phyloP scores from a whole-genome alignment of 1,140 invertebrate species.

The Eumaeus atala region DNA sequence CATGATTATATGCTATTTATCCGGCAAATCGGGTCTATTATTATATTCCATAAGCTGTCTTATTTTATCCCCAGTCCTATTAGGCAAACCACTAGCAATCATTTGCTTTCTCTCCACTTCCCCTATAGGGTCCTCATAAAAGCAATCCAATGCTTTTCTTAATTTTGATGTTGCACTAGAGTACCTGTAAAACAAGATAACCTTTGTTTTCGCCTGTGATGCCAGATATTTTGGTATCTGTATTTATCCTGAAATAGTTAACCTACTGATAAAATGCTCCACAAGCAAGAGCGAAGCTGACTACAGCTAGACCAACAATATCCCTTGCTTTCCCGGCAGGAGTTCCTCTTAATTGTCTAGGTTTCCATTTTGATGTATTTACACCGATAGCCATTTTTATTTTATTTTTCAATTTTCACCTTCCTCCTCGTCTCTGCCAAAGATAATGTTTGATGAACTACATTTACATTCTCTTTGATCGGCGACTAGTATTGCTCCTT shows the following conservation, averaged over 20 bases:
- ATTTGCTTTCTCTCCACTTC: slow-evolving; percentile 55
- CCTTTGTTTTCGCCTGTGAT: background rate
- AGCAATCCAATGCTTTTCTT: slow-evolving; percentile 35
- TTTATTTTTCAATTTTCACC: no score
- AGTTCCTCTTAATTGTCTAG: slow-evolving; percentile 71
- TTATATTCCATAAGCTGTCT: slow-evolving; percentile 38
- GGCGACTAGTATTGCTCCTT: no score
- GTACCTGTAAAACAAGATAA: slow-evolving; percentile 37
- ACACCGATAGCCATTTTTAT: slow-evolving; percentile 61
- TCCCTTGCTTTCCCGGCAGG: slow-evolving; percentile 64
- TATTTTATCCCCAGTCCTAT: slow-evolving; percentile 37
- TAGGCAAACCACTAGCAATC: slow-evolving; percentile 46
- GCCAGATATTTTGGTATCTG: background rate
- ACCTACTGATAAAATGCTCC: slow-evolving; percentile 55
- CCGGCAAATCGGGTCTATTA: slow-evolving; percentile 40
- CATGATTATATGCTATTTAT: slow-evolving; percentile 38
- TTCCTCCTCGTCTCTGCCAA: no score
- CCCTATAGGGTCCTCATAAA: slow-evolving; percentile 56
- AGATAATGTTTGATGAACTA: no score
- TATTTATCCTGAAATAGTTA: slow-evolving; percentile 5
- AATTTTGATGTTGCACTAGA: slow-evolving; percentile 37
- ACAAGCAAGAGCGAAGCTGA: slow-evolving; percentile 40
- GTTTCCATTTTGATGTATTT: slow-evolving; percentile 69
- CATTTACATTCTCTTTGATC: no score
- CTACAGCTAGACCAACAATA: slow-evolving; percentile 46